Evolutionary conservation across 2,888 invertebrate species (phyloP).

Genomic region (Galeruca laticollis): DNA sequence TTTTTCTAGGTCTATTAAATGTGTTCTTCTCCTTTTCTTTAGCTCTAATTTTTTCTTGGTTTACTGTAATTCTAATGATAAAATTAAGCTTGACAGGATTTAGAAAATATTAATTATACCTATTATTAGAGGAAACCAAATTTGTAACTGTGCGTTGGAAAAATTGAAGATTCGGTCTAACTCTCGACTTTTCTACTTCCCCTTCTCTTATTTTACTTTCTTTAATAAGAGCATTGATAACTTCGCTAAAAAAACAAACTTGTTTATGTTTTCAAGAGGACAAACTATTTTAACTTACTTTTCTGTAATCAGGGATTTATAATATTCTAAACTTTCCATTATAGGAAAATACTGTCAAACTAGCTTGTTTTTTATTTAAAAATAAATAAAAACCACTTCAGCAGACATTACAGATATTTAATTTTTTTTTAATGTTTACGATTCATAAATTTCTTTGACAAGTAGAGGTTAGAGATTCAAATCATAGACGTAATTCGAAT

Average conservation of each 20-base stretch:
- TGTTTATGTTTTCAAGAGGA: constrained; percentile 2
- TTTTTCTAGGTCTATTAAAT: constrained; percentile 21
- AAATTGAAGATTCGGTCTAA: constrained; percentile 53
- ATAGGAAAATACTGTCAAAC: not conserved
- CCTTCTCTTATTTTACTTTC: constrained; percentile 52
- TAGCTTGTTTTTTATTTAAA: not conserved
- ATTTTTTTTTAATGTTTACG: too few relatives aligned
- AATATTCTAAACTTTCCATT: constrained; percentile 42
- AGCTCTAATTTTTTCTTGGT: constrained; percentile 31
- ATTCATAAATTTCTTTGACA: too few relatives aligned
- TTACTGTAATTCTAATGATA: constrained; percentile 27
- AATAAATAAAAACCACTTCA: not conserved
- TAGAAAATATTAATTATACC: constrained; percentile 36
- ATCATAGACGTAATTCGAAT: too few relatives aligned
- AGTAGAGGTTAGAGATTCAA: too few relatives aligned
- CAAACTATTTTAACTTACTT: constrained; percentile 39
- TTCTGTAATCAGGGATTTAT: constrained; percentile 48
- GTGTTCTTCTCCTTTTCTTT: constrained; percentile 24
- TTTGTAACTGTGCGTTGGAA: constrained; percentile 52
- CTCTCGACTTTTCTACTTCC: constrained; percentile 44
- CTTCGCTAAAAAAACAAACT: constrained; percentile 45
- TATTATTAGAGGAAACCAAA: constrained; percentile 50
- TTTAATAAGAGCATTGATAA: constrained; percentile 49
- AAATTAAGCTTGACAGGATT: not conserved
- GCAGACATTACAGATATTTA: too few relatives aligned